A percentile compares a stretch with the other conserved stretches of the same genome.
phyloP scores from a whole-genome alignment of 92 coral and sea anemone genomes.

The Epizoanthus fatuus region DNA sequence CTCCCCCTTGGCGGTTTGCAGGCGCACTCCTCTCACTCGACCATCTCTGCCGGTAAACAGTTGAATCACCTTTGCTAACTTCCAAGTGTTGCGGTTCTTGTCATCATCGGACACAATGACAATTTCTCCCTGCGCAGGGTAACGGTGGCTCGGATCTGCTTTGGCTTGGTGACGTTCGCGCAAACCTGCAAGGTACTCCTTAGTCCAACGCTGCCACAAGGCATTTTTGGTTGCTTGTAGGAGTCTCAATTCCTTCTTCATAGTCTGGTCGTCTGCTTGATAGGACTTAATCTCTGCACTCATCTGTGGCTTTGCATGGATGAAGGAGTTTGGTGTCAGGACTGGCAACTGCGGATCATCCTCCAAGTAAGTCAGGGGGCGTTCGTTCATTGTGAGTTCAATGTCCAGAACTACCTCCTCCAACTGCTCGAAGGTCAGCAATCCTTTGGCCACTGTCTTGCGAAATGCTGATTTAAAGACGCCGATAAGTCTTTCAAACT shows the following conservation, averaged over 20 bases:
- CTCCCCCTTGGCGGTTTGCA: no score
- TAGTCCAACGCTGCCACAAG: conserved; percentile 30
- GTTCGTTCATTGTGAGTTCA: conserved; percentile 31
- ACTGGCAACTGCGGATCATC: conserved; percentile 36
- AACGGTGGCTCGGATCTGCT: no score
- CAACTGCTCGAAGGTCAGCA: conserved; percentile 13
- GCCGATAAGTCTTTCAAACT: conserved; percentile 33
- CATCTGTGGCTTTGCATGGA: conserved; percentile 13
- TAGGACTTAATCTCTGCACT: conserved; percentile 2
- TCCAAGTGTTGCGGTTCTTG: no score
- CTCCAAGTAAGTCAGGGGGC: conserved; percentile 22
- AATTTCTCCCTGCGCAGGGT: no score
- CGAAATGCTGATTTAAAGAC: conserved; percentile 27
- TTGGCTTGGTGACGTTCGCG: no score
- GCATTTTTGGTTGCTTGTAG: conserved; percentile 29
- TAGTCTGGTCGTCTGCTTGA: conserved; percentile 6
- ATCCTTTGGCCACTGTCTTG: conserved; percentile 24
- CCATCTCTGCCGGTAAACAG: no score
- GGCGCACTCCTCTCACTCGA: no score
- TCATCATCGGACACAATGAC: no score
- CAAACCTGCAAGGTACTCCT: not conserved
- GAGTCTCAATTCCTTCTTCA: conserved; percentile 5
- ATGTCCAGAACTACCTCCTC: conserved; percentile 25
- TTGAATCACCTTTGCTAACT: no score
- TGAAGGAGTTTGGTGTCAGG: conserved; percentile 23